phyloP scores from a whole-genome alignment of 2,113 vertebrate genomes.

The Percina caprodes region DNA sequence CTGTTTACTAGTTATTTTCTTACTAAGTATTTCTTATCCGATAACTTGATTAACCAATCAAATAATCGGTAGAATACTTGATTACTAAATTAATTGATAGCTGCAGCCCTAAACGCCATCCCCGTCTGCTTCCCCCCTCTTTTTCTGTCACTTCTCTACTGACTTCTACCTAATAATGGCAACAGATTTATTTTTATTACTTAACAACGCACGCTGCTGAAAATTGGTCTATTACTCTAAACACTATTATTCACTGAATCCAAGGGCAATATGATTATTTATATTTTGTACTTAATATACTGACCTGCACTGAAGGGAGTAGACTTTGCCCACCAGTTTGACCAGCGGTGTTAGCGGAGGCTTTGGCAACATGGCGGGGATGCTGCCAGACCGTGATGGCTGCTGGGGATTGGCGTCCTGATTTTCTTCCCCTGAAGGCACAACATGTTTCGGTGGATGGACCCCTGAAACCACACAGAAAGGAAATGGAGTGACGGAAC shows the following conservation, averaged over 20 bases:
- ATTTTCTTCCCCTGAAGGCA: constrained; percentile 69
- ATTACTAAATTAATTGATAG: too few relatives aligned
- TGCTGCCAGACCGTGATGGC: constrained; percentile 86
- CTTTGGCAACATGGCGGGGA: constrained; percentile 91
- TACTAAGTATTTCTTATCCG: too few relatives aligned
- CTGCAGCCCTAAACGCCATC: too few relatives aligned
- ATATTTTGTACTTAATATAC: constrained; percentile 14
- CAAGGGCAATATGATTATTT: not conserved
- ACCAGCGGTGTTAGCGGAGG: constrained; percentile 92
- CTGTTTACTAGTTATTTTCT: too few relatives aligned
- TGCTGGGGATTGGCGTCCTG: constrained; percentile 82
- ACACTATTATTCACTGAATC: not conserved
- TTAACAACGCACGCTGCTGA: not conserved
- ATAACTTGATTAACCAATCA: too few relatives aligned
- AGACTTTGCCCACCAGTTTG: constrained; percentile 93
- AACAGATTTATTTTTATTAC: too few relatives aligned
- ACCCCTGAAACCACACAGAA: constrained; percentile 79
- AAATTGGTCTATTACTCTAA: not conserved
- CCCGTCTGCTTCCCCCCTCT: not conserved
- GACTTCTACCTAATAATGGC: not conserved
- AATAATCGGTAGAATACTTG: too few relatives aligned
- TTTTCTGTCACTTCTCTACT: not conserved
- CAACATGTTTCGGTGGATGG: constrained; percentile 79
- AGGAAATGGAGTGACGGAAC: not conserved
- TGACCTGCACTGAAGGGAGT: constrained; percentile 96